Evolutionary conservation across 2,113 vertebrate species (phyloP).

Genomic region (Malaclemys terrapin): DNA sequence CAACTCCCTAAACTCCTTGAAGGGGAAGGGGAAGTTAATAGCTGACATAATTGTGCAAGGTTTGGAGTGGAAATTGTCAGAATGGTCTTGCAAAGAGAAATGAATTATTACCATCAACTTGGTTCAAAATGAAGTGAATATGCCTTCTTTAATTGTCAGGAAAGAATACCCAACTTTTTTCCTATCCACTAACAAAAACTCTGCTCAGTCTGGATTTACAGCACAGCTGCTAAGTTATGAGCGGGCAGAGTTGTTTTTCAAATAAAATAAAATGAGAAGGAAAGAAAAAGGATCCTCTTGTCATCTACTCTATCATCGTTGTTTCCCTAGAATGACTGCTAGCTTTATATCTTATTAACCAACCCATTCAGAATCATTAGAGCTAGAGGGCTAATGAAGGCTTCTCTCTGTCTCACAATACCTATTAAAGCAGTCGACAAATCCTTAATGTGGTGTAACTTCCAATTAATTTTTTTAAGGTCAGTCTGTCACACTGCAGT

Average conservation of each 20-base stretch:
- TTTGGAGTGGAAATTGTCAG: neutral
- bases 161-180: neutral
- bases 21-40: neutral
- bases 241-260: neutral
- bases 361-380: slow-evolving; percentile 47
- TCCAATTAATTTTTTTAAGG: slow-evolving; percentile 69
- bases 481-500: slow-evolving; percentile 27
- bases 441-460: slow-evolving; percentile 65
- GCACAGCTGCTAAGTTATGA: neutral
- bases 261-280: neutral
- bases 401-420: slow-evolving; percentile 42
- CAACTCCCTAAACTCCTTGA: neutral
- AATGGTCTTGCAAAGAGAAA: neutral
- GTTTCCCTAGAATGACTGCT: slow-evolving; percentile 7
- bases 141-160: neutral
- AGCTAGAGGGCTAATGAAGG: slow-evolving; percentile 46
- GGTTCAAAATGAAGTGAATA: neutral
- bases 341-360: slow-evolving; percentile 59
- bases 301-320: neutral
- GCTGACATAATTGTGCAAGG: neutral
- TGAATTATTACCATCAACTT: neutral
- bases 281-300: neutral
- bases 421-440: slow-evolving; percentile 40
- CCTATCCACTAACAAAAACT: neutral
- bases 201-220: neutral